Evolutionary conservation across 1,140 invertebrate genomes (phyloP).

Genomic region (Phymastichus coffea): DNA sequence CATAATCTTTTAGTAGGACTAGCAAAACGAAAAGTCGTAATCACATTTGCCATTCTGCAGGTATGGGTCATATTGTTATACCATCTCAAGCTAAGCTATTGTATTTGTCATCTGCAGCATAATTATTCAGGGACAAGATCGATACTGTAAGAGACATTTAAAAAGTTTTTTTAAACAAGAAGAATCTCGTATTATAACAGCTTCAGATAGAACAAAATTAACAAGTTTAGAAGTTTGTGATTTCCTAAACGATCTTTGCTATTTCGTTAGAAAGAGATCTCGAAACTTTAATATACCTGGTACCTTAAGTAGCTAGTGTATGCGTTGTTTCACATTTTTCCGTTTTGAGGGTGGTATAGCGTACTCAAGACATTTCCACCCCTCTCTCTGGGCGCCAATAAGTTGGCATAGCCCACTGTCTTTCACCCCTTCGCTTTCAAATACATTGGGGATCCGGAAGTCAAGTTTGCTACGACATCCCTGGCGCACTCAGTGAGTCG

Average conservation of each 20-base stretch:
- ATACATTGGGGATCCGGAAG: no score
- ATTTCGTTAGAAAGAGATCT: background rate
- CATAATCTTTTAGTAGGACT: background rate
- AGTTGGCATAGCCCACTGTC: no score
- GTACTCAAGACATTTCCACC: no score
- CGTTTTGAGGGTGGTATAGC: no score
- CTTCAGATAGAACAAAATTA: background rate
- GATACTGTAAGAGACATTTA: constrained; percentile 8
- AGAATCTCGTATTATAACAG: background rate
- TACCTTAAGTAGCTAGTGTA: background rate
- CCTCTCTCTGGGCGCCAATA: no score
- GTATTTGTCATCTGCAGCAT: constrained; percentile 4
- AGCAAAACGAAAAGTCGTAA: background rate
- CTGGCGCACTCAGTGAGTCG: no score
- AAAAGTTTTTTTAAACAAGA: background rate
- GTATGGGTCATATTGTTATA: background rate
- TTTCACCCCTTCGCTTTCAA: no score
- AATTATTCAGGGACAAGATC: background rate
- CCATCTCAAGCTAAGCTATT: constrained; percentile 13
- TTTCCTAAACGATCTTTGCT: background rate
- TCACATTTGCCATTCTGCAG: background rate
- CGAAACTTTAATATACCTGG: constrained; percentile 1
- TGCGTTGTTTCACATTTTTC: no score
- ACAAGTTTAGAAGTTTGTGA: background rate
- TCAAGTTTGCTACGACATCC: no score